Base-by-base conservation (phyloP, 2,113 vertebrate genomes). In the Platysternon megacephalum region DNA sequence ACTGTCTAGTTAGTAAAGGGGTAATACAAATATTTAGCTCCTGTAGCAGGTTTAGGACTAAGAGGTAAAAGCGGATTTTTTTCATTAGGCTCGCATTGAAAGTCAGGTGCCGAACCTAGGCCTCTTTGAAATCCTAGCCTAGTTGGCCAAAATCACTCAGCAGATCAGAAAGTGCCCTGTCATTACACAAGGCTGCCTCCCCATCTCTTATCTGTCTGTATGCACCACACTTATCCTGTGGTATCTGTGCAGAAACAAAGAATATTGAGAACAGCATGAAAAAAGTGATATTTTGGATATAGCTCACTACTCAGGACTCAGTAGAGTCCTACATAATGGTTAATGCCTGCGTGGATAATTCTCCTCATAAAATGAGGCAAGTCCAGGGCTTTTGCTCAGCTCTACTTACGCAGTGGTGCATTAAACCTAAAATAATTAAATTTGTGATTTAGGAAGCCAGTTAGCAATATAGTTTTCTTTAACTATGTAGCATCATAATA, bases 291-390 rank as follows among this genome's bases (percentile, higher is more conserved):
- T 61, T 61, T 61, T 61, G 93, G 90, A 78, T 94, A 87, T 92
- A 93, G 72, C 84, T 83, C 85, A 61, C 58, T 61, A 32, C 13
- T 61, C 28, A 58, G 52, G 19, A 53, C 52, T 53, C 52, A 53
- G n/a, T 74, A 89, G n/a, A 93, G 88, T 86, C 72, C 61, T 92
- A 85, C 5, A 22, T 2, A 2, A 48, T 96, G 95, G 95, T 85
- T 97, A 95, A 96, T 5, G 29, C 61, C 94, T 89, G 93, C 86
- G 51, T 32, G 22, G 93, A 58, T 87, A 92, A 94, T 85, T 93
- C 93, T 91, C 88, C 87, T 49, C 76, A 84, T 91, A 82, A 95
- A 97, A 65, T 44, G 83, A 87, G 84, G 39, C 32, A 91, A 85
- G 80, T 29, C 58, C 82, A 79, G 0, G 0, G 35, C 2, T 68